Evolutionary conservation across 2,797 vertebrate species (phyloP), one percentile per base, ranked within the genome.

Genomic region (Helicolenus hilgendorfi): DNA sequence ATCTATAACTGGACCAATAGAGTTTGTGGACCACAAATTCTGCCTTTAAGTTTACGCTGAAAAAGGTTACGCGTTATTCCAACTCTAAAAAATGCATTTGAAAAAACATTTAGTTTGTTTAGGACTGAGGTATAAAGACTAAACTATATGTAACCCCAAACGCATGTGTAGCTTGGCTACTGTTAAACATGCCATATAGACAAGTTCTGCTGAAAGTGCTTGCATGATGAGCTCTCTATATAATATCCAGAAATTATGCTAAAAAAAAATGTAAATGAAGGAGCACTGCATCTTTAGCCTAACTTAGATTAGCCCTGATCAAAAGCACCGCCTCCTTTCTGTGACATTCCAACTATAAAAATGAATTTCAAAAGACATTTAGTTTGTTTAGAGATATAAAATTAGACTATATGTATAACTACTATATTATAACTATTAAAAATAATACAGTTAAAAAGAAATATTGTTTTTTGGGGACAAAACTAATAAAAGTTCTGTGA

Each of bases 241-340:
- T 4, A n/a, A 67, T 9, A 35, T 10, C 10, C 27, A 71, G 24
- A 29, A 22, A 29, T 2, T 24, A 26, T 26, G 20, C 10, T 45
- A 45, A 45, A 15, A 20, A 6, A 33, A 7, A 20, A 22, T 24
- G 10, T 31, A 26, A 65, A 36, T 36, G 5, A 69, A 35, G 2
- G 4, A 70, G 5, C 20, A 20, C 4, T 45, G 41, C 3, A 8
- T 70, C 6, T 9, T 4, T 6, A 71, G 14, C 18, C n/a, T 10
- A 24, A 15, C 31, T 69, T 5, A 15, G 31, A 0, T 58, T 15
- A 56, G 6, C 22, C 36, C 0, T 24, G 60, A 14, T 62, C 20
- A 26, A 20, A 27, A 92, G 94, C 79, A 96, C 83, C 95, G 65
- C 68, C 83, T 31, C 24, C 13, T 65, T 72, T 87, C 73, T 35